These are phyloP conservation scores for Limnephilus auricula DNA, from an alignment of 2,888 invertebrate genomes.

Conservation along the genomic window DNA sequence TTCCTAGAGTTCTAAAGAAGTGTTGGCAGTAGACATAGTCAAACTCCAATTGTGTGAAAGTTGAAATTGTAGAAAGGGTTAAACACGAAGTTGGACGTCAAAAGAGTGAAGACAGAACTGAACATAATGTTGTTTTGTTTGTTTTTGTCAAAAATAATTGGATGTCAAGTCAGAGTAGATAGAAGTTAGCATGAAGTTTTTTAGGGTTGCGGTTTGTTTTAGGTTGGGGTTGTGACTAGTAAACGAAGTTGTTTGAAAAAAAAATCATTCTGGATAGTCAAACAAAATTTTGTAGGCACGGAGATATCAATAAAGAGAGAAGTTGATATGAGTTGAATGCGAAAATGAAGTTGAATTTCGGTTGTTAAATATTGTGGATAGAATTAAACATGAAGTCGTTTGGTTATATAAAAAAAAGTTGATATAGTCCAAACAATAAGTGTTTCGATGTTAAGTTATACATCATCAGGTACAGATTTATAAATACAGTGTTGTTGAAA, in stretches of 20 bases:
- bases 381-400: background rate
- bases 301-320: background rate
- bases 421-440: background rate
- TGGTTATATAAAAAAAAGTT: background rate
- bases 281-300: background rate
- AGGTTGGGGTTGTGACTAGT: no score
- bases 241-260: background rate
- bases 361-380: background rate
- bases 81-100: background rate
- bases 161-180: background rate
- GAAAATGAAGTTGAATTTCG: background rate
- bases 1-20: conserved; percentile 34
- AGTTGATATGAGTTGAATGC: no score
- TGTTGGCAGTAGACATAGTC: background rate
- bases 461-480: no score
- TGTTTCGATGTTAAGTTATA: no score
- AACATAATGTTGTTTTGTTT: background rate
- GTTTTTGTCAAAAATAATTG: background rate
- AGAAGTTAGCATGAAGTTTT: background rate
- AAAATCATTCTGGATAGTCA: background rate
- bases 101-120: background rate
- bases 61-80: background rate
- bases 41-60: background rate
- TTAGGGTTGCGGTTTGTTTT: background rate
- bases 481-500: no score